phyloP scores from a whole-genome alignment of 2,888 invertebrate species.

The Parnassius smintheus region DNA sequence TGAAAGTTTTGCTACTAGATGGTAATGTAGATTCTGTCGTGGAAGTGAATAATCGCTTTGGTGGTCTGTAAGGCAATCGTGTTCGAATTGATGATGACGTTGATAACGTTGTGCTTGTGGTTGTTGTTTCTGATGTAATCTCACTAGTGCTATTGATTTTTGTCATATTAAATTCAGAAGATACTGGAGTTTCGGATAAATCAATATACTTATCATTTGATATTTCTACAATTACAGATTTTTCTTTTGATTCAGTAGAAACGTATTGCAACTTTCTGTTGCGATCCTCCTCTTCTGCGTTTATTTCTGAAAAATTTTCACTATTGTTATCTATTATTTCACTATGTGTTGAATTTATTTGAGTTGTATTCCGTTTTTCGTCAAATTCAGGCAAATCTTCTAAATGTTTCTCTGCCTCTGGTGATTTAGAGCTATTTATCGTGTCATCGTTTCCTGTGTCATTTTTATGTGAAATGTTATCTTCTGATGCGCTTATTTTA shows the following conservation, averaged over 20 bases:
- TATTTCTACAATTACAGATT: slow-evolving; percentile 46
- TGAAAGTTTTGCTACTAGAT: slow-evolving; percentile 67
- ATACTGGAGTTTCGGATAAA: slow-evolving; percentile 46
- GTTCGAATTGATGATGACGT: slow-evolving; percentile 49
- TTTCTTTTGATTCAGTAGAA: slow-evolving; percentile 29
- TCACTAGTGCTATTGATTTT: slow-evolving; percentile 12
- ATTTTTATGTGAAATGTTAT: neutral
- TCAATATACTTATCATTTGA: slow-evolving; percentile 48
- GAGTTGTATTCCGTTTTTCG: slow-evolving; percentile 55
- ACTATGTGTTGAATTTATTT: slow-evolving; percentile 8
- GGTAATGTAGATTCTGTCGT: slow-evolving; percentile 63
- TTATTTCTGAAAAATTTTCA: slow-evolving; percentile 46
- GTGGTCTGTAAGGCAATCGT: slow-evolving; percentile 66
- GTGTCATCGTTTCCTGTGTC: neutral
- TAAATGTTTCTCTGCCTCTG: neutral
- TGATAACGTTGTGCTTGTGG: slow-evolving; percentile 50
- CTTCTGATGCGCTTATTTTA: neutral
- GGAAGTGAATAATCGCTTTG: slow-evolving; percentile 63
- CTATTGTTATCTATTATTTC: slow-evolving; percentile 35
- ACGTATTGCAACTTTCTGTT: neutral
- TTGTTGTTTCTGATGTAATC: slow-evolving; percentile 49
- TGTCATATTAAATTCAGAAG: slow-evolving; percentile 10
- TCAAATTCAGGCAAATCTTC: slow-evolving; percentile 27
- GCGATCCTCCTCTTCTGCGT: slow-evolving; percentile 19
- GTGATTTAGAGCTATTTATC: neutral